Percentiles rank a stretch among this genome's conserved stretches.
Conservation (phyloP, 2,888 invertebrate species). For the Drosophila cognata region DNA sequence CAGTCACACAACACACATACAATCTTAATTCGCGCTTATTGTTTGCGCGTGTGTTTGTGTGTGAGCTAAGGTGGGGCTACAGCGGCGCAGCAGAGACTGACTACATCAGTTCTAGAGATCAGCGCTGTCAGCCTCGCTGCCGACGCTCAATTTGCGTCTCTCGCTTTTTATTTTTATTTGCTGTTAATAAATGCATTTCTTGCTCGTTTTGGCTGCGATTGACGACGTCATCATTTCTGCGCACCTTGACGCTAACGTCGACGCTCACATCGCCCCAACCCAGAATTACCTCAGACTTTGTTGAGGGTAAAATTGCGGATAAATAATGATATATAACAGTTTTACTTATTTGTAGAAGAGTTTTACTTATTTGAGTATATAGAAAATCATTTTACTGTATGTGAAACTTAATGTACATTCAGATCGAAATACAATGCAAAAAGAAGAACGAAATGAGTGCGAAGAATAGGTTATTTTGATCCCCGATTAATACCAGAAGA, state of each 20-base stretch:
- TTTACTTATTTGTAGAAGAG: background rate
- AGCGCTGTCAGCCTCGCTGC: slow-evolving; percentile 46
- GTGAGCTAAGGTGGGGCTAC: slow-evolving; percentile 67
- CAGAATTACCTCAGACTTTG: slow-evolving; percentile 21
- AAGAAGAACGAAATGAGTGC: background rate
- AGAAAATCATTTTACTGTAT: background rate
- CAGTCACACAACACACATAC: slow-evolving; percentile 22
- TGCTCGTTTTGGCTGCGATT: slow-evolving; percentile 43
- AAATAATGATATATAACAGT: background rate
- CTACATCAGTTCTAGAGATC: slow-evolving; percentile 63
- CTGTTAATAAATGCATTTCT: slow-evolving; percentile 11
- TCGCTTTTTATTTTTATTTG: slow-evolving; percentile 11
- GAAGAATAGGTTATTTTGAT: background rate
- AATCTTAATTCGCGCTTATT: slow-evolving; percentile 53
- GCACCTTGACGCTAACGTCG: slow-evolving; percentile 26
- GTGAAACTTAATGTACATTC: background rate
- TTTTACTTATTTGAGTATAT: background rate
- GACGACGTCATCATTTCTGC: slow-evolving; percentile 64
- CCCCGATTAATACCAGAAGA: background rate
- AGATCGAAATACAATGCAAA: background rate
- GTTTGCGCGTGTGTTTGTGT: slow-evolving; percentile 19
- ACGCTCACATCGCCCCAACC: slow-evolving; percentile 40
- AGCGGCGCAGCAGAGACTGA: slow-evolving; percentile 43
- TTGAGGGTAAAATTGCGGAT: slow-evolving; percentile 15
- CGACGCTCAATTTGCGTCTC: slow-evolving; percentile 36